Percentiles rank a stretch among this genome's conserved stretches.
Conservation (phyloP, 2,797 vertebrate species). For the Schizopygopsis pylzovi region DNA sequence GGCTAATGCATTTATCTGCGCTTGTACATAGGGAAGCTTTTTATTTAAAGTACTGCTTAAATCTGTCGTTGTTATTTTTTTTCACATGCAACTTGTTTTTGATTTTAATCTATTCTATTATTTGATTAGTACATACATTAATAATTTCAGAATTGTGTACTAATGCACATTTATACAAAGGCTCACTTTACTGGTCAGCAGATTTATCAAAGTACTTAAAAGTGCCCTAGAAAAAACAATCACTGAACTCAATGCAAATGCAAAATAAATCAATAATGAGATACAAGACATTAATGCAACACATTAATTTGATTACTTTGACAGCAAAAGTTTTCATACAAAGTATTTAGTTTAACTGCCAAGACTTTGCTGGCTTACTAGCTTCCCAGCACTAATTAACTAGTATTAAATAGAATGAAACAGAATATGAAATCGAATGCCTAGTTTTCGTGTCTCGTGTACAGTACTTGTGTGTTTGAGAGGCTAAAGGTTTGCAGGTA, state of each 20-base stretch:
- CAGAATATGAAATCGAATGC: background rate
- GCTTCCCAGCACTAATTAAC: background rate
- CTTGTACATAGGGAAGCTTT: conserved; percentile 11
- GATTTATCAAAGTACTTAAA: background rate
- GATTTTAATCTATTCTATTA: background rate
- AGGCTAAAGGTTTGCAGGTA: background rate
- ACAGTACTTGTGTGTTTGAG: background rate
- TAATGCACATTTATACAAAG: background rate
- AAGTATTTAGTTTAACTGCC: background rate
- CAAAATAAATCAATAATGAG: background rate
- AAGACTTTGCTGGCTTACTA: background rate
- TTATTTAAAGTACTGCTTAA: conserved; percentile 32
- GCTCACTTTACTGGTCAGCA: background rate
- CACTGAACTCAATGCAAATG: background rate
- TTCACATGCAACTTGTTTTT: background rate
- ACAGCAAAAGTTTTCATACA: background rate
- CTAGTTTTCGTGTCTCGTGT: background rate
- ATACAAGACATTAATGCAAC: background rate
- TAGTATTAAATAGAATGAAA: background rate
- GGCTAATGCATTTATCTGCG: conserved; percentile 10
- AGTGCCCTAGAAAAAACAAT: background rate
- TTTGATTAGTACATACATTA: background rate
- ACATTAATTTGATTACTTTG: background rate
- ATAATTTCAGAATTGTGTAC: background rate
- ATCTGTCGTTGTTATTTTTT: background rate